Conservation (phyloP, 1,140 invertebrate species). For the Monochamus saltuarius region DNA sequence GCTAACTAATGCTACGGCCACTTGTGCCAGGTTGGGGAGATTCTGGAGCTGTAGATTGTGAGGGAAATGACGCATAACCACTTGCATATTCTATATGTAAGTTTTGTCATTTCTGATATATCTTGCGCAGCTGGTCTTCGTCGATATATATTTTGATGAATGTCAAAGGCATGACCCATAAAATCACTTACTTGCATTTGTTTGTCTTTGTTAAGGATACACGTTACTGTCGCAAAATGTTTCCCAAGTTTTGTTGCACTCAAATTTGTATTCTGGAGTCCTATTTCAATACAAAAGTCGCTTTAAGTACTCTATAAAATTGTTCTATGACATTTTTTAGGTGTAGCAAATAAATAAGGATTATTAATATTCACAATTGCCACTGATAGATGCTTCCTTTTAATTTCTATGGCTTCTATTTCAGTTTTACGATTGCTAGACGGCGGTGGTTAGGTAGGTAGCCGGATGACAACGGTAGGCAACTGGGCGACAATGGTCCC, state of each 20-base stretch:
- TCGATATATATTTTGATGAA: conserved; percentile 13
- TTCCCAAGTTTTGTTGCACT: conserved; percentile 12
- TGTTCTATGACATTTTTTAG: background rate
- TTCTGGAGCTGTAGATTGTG: background rate
- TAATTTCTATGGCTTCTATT: conserved; percentile 3
- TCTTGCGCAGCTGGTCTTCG: conserved; percentile 3
- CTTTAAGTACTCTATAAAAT: conserved; percentile 7
- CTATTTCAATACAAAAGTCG: conserved; percentile 4
- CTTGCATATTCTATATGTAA: background rate
- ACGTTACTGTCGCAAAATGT: conserved; percentile 7
- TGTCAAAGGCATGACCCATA: conserved; percentile 11
- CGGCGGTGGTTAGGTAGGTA: no score
- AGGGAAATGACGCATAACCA: background rate
- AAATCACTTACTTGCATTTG: conserved; percentile 1
- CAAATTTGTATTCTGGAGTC: conserved; percentile 4
- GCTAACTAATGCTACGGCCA: background rate
- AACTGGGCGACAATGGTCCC: no score
- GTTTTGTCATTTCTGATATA: background rate
- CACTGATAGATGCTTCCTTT: background rate
- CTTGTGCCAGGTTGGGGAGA: background rate
- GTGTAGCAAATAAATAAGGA: conserved; percentile 10
- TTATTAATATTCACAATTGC: conserved; percentile 5
- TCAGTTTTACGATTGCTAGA: no score
- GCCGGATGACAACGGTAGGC: no score
- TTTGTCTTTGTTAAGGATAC: conserved; percentile 4